Percentiles rank a stretch among this genome's conserved stretches.
phyloP scores from a whole-genome alignment of 2,113 vertebrate species.

The Eulemur rufifrons region DNA sequence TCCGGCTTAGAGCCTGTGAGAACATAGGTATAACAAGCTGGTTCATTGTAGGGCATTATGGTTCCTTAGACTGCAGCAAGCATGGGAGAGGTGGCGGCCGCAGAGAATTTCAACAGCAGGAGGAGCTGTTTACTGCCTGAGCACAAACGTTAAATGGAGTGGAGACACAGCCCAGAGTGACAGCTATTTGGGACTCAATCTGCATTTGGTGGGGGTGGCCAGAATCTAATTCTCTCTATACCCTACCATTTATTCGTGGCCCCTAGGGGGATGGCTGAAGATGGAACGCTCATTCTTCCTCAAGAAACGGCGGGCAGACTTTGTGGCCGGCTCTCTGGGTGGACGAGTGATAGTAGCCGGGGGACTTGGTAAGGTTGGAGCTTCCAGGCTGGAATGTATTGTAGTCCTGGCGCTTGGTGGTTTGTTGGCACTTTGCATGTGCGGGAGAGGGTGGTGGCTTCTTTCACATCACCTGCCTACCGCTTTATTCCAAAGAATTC shows the following conservation, averaged over 20 bases:
- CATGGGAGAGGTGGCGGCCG: neutral
- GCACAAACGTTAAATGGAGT: neutral
- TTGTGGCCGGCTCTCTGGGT: conserved; percentile 91
- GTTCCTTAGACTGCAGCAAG: neutral
- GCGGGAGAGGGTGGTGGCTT: neutral
- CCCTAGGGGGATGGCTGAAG: conserved; percentile 94
- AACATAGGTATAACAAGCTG: neutral
- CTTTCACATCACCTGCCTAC: neutral
- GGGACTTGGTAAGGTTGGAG: conserved; percentile 90
- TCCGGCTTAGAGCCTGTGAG: neutral
- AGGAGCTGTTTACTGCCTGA: neutral
- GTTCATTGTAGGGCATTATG: too few species aligned
- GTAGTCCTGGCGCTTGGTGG: fast-evolving
- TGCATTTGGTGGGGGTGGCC: neutral
- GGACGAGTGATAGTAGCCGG: conserved; percentile 94
- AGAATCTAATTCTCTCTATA: neutral
- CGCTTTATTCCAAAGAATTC: neutral
- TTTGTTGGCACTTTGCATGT: neutral
- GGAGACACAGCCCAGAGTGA: fast-evolving
- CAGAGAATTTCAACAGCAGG: neutral
- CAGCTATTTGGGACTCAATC: neutral
- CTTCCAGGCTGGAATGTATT: neutral
- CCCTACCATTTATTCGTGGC: neutral
- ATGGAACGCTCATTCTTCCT: conserved; percentile 91
- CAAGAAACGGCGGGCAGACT: conserved; percentile 97